A percentile compares a stretch with the other conserved stretches of the same genome.
These are phyloP conservation scores for Gambusia yucatana DNA, from an alignment of 2,797 vertebrate genomes.

Conservation along the genomic window DNA sequence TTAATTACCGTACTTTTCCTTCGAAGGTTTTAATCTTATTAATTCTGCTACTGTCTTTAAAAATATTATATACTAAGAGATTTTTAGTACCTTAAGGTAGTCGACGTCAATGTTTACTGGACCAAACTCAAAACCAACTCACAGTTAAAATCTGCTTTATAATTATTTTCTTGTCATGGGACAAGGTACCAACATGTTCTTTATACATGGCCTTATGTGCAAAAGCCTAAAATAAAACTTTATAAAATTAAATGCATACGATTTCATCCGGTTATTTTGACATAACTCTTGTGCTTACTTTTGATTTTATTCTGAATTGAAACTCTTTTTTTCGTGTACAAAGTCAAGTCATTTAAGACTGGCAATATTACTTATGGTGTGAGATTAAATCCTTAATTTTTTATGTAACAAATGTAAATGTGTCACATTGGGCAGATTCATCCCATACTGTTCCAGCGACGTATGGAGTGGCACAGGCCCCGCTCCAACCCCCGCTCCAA, in stretches of 20 bases:
- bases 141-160: background rate
- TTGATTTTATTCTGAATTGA: background rate
- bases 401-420: slow-evolving; percentile 11
- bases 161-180: background rate
- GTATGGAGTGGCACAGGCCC: slow-evolving; percentile 86
- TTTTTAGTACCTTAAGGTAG: background rate
- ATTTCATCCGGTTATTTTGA: background rate
- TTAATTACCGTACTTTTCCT: background rate
- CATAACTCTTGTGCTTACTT: background rate
- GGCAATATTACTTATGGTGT: background rate
- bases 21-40: background rate
- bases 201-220: background rate
- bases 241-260: background rate
- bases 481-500: slow-evolving; percentile 61
- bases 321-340: background rate
- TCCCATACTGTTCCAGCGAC: slow-evolving; percentile 90
- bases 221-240: no score
- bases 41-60: background rate
- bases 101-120: background rate
- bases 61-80: background rate
- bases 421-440: slow-evolving; percentile 74
- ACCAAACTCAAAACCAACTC: background rate
- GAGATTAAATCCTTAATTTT: slow-evolving; percentile 5
- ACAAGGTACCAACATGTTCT: background rate
- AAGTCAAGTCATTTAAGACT: background rate